Evolutionary conservation across 1,140 invertebrate species (phyloP).

Genomic region (Brachionus manjavacas): DNA sequence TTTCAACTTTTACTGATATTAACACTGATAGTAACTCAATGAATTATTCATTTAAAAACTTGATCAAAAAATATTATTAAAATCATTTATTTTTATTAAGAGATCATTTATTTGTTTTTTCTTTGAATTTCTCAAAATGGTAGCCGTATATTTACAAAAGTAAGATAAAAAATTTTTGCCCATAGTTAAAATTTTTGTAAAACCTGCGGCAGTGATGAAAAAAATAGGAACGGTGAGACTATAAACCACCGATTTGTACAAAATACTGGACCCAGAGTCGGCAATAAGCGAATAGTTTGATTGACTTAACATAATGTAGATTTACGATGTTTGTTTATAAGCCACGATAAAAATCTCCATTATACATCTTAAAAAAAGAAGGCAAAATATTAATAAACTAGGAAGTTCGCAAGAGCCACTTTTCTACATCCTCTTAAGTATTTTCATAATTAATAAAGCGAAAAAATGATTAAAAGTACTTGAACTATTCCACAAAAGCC

Average conservation of each 20-base stretch:
- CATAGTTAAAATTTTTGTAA: background rate
- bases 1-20: too few species aligned
- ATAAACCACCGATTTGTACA: constrained; percentile 11
- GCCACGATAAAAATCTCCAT: background rate
- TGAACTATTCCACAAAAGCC: background rate
- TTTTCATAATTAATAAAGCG: background rate
- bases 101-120: too few species aligned
- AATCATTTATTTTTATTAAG: too few species aligned
- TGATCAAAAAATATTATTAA: background rate
- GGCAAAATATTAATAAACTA: background rate
- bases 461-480: background rate
- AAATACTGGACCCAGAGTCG: background rate
- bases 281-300: background rate
- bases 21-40: too few species aligned
- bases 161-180: too few species aligned
- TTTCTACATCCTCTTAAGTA: background rate
- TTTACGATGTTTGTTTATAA: background rate
- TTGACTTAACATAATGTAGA: background rate
- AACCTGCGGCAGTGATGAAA: constrained; percentile 14
- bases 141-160: too few species aligned
- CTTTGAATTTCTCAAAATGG: background rate
- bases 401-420: background rate
- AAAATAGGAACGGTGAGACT: constrained; percentile 37
- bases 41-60: background rate
- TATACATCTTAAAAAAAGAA: background rate